Percentiles rank a stretch among this genome's conserved stretches.
These are phyloP conservation scores for Danaus melanippus DNA, from an alignment of 1,140 invertebrate genomes.

Conservation along the genomic window DNA sequence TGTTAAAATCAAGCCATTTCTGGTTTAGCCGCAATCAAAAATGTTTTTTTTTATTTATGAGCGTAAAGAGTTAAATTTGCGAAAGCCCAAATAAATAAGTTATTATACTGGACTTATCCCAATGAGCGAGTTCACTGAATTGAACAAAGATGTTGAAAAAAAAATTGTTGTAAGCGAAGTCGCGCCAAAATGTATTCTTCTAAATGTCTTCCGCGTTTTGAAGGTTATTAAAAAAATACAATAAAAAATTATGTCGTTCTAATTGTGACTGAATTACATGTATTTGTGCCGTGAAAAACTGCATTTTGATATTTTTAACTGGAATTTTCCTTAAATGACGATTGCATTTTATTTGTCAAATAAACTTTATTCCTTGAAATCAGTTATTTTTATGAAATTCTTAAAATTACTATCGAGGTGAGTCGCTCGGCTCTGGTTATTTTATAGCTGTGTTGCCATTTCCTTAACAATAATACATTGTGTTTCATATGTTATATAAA, in stretches of 20 bases:
- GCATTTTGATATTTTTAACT: slow-evolving; percentile 1
- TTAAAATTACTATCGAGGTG: neutral
- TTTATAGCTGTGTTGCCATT: neutral
- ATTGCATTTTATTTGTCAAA: slow-evolving; percentile 3
- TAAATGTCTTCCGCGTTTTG: slow-evolving; percentile 44
- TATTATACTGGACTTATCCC: slow-evolving; percentile 16
- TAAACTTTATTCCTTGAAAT: neutral
- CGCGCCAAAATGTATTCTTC: slow-evolving; percentile 33
- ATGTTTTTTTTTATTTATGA: too few relatives aligned
- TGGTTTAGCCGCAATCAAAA: too few relatives aligned
- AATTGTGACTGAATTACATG: slow-evolving; percentile 18
- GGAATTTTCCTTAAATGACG: slow-evolving; percentile 7
- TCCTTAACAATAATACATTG: slow-evolving; percentile 2
- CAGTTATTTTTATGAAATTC: slow-evolving; percentile 1
- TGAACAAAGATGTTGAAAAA: slow-evolving; percentile 18
- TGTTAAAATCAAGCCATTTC: too few relatives aligned
- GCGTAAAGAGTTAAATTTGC: too few relatives aligned
- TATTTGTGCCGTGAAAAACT: slow-evolving; percentile 10
- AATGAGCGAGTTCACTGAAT: slow-evolving; percentile 19
- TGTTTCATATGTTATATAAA: slow-evolving; percentile 1
- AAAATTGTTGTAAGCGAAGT: slow-evolving; percentile 17
- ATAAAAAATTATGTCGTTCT: slow-evolving; percentile 17
- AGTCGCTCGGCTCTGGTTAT: neutral
- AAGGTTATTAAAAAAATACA: slow-evolving; percentile 36
- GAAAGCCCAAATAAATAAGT: too few relatives aligned